Evolutionary conservation across 35 echinoderm and acorn worm genomes (phyloP), one percentile per base, ranked within the genome.

Genomic region (Holothuria glaberrima): DNA sequence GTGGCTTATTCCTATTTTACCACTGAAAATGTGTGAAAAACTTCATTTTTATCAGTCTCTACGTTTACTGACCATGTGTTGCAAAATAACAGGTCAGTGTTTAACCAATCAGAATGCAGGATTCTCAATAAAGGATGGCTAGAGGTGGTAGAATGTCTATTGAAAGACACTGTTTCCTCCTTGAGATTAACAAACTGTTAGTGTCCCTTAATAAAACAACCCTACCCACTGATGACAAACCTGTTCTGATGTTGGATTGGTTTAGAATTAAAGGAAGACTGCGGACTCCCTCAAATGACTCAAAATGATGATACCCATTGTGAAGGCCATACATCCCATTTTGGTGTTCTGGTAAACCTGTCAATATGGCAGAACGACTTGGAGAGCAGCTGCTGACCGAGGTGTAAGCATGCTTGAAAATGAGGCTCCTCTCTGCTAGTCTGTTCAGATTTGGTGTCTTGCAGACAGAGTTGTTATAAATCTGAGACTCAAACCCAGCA

Each of bases 371-470:
- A 28, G 93, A 90, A 25, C 93, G 58, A 56, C 93, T 94, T 26
- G 93, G 93, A 45, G 93, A 94, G 60, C 93, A 94, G 58, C 89
- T 94, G 59, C 93, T 94, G 30, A 90, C 89, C 6, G 93, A 79
- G n/a, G 93, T 86, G 46, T 94, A 94, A 25, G 79, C 93, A 88
- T 78, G 68, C 38, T 73, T 91, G 48, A 94, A 91, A 1, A 82
- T 87, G 6, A 94, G 34, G 56, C 93, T 83, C 44, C 70, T 84
- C 67, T 87, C 46, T 75, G 89, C 93, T 16, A 94, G 50, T 31
- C 32, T 54, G 45, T 91, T 68, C 0, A 94, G 66, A 48, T 94
- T 79, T 78, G 88, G 93, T 38, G 93, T 94, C 68, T 94, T 91
- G 58, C 89, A 91, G 58, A 94, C 89, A 19, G 88, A 80, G 73